A percentile compares a stretch with the other conserved stretches of the same genome.
Conservation (phyloP, 2,888 invertebrate species). For the Mesochorus sp. region DNA sequence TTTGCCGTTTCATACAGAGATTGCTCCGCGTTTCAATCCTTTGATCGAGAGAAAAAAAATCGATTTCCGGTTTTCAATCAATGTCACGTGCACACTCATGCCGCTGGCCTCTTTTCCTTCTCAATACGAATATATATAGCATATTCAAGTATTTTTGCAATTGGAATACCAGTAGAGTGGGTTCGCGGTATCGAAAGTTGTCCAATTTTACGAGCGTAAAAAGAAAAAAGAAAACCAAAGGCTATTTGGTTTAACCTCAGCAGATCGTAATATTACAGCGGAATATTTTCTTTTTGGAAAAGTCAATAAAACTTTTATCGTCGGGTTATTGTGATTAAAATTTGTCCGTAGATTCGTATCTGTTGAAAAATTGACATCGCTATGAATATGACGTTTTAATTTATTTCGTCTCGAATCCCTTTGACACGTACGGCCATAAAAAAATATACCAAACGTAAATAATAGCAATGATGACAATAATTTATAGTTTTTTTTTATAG, state of each 20-base stretch:
- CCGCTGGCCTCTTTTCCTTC: not conserved
- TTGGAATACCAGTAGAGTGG: not conserved
- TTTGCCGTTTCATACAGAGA: not conserved
- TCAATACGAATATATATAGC: not conserved
- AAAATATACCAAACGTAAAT: no score
- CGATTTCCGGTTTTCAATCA: constrained; percentile 11
- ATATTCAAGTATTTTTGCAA: not conserved
- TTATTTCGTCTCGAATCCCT: no score
- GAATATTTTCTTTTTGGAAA: no score
- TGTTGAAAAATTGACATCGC: no score
- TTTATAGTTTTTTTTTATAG: no score
- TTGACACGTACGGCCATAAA: no score
- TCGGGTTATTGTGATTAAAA: not conserved
- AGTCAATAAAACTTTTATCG: no score
- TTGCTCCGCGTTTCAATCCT: not conserved
- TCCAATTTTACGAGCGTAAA: not conserved
- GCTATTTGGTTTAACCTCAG: no score
- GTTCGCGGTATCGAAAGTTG: not conserved
- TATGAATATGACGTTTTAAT: no score
- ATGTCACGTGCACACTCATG: not conserved
- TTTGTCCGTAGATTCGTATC: not conserved
- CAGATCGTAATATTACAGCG: no score
- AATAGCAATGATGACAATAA: no score
- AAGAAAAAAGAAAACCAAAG: not conserved
- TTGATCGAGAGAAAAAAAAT: constrained; percentile 31